Percentiles rank a stretch among this genome's conserved stretches.
These are phyloP conservation scores for Melanotaenia nigrans DNA, from an alignment of 2,797 vertebrate genomes.

Conservation along the genomic window DNA sequence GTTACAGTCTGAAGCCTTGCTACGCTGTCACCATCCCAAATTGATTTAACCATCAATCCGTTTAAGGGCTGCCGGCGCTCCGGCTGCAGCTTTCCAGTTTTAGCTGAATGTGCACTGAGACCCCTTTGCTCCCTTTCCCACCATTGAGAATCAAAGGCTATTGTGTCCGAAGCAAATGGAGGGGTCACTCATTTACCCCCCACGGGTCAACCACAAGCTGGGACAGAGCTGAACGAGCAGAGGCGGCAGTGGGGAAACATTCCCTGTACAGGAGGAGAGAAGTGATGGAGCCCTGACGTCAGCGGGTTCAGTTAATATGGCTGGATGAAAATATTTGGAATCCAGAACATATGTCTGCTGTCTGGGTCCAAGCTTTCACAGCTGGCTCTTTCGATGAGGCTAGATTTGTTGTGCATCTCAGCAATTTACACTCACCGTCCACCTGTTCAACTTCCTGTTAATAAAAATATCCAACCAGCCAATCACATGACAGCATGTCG, in stretches of 20 bases:
- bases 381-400: background rate
- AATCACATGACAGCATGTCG: no score
- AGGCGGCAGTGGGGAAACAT: conserved; percentile 27
- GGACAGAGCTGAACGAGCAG: conserved; percentile 81
- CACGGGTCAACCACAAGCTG: conserved; percentile 86
- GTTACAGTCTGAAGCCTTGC: conserved; percentile 90
- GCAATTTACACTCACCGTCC: no score
- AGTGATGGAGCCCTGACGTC: conserved; percentile 75
- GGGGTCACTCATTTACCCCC: conserved; percentile 89
- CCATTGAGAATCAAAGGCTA: conserved; percentile 92
- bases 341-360: conserved; percentile 73
- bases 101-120: conserved; percentile 88
- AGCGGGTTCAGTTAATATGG: conserved; percentile 78
- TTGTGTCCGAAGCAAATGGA: conserved; percentile 91
- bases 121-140: conserved; percentile 87
- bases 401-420: no score
- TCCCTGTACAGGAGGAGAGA: conserved; percentile 29
- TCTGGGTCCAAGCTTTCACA: background rate
- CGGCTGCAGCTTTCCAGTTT: conserved; percentile 86
- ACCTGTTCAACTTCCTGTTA: no score
- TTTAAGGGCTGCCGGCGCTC: conserved; percentile 85
- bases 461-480: no score
- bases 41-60: conserved; percentile 96
- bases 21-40: conserved; percentile 93
- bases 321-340: conserved; percentile 80